These are phyloP conservation scores for Rhea pennata DNA, from an alignment of 2,113 vertebrate genomes.

Conservation along the genomic window DNA sequence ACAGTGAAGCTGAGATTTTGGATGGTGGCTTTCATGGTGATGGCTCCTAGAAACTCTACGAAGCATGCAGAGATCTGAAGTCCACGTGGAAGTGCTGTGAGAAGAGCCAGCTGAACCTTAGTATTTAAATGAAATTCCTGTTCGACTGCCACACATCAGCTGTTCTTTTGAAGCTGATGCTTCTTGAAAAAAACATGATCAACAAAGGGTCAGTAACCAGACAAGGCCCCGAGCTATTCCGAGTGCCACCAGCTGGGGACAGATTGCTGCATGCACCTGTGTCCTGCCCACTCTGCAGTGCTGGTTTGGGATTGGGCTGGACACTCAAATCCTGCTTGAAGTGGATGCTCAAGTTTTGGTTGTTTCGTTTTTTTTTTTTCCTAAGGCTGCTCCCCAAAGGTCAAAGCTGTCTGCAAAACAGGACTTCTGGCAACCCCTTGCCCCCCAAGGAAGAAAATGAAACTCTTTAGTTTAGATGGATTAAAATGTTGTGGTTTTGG, in stretches of 20 bases:
- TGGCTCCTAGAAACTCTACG: not conserved
- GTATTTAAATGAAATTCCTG: not conserved
- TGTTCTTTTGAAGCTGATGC: not conserved
- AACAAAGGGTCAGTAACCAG: not conserved
- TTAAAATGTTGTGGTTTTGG: not conserved
- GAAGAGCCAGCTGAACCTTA: not conserved
- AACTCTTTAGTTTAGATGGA: not conserved
- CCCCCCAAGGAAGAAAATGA: not conserved
- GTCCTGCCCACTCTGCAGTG: not conserved
- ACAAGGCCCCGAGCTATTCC: not conserved
- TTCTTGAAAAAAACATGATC: not conserved
- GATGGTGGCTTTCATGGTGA: not conserved
- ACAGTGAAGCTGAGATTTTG: not conserved
- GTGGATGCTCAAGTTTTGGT: not conserved
- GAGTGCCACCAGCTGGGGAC: not conserved
- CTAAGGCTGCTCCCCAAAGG: not conserved
- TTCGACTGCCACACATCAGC: not conserved
- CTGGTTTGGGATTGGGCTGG: not conserved
- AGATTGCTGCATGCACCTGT: accelerated
- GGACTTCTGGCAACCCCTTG: not conserved
- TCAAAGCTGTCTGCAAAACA: not conserved
- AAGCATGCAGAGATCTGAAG: not conserved
- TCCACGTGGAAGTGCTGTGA: not conserved
- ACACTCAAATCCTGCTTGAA: not conserved
- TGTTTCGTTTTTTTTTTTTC: not conserved